Percentiles rank a stretch among this genome's conserved stretches.
Conservation (phyloP, 2,797 vertebrate genomes). For the Pseudocheirus occidentalis region DNA sequence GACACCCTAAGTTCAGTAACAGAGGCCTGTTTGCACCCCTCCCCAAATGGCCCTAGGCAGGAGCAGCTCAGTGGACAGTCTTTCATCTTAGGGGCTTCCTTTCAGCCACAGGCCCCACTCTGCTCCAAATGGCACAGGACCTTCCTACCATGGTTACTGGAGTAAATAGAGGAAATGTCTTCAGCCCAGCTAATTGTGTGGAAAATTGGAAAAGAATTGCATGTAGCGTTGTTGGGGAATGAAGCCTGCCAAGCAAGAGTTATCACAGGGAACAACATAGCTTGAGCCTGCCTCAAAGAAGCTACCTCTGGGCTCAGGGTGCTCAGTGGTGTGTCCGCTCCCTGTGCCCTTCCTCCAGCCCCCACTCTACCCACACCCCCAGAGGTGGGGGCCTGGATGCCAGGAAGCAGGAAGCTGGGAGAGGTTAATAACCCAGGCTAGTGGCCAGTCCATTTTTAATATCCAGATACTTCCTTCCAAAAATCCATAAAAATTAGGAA, state of each 20-base stretch:
- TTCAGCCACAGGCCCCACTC: neutral
- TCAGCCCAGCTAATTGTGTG: constrained; percentile 80
- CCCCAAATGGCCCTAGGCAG: neutral
- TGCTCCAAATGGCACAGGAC: constrained; percentile 11
- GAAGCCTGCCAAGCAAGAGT: constrained; percentile 77
- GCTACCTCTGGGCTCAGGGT: neutral
- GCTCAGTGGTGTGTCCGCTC: neutral
- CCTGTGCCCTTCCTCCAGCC: neutral
- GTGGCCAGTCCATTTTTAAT: neutral
- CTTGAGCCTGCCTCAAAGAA: constrained; percentile 38
- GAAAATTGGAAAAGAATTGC: constrained; percentile 81
- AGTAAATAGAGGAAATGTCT: constrained; percentile 42
- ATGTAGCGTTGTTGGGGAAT: constrained; percentile 62
- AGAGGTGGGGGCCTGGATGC: neutral
- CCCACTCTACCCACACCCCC: neutral
- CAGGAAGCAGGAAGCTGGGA: neutral
- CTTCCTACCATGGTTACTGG: constrained; percentile 43
- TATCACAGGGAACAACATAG: constrained; percentile 36
- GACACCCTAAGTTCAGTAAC: neutral
- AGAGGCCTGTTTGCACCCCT: fast-evolving
- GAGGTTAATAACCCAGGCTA: neutral
- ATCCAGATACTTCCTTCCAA: neutral
- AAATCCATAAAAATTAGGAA: neutral
- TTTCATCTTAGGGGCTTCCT: neutral
- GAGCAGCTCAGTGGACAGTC: neutral